Evolutionary conservation across 2,113 vertebrate species (phyloP), one percentile per base, ranked within the genome.

Genomic region (Oryzias melastigma): DNA sequence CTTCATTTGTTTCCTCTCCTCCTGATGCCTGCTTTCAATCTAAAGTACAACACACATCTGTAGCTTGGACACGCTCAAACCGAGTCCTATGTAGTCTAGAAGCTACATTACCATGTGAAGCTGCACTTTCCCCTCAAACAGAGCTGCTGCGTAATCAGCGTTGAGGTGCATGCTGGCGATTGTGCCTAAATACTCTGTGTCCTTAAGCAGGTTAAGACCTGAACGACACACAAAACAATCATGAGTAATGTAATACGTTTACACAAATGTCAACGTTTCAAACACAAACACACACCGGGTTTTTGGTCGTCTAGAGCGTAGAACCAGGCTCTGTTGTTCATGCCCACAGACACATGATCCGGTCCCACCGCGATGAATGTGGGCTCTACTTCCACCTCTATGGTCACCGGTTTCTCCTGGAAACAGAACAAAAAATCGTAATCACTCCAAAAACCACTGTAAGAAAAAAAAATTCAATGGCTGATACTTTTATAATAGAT

Each of bases 311-410:
- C 91, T 51, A 97, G 75, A 19, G 90, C 88, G 40, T 99, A 99
- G 87, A 99, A 98, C 97, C 97, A 99, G 48, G 96, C 97, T 62
- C 95, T 93, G 80, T 98, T 99, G 86, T 98, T 99, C 97, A 98
- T 98, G 54, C 97, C 96, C 62, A 98, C 94, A 51, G 96, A 95
- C 73, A 99, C 89, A 65, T 99, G 95, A 78, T 92, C 94, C 5
- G 94, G 93, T 25, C 97, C 97, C n/a, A 96, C 86, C 0, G 96
- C 96, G 4, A 99, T 86, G 68, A 98, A 98, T 66, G 82, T 96
- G 61, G 97, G 97, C 50, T 99, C 97, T 52, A 99, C 93, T 54
- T 98, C 96, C 56, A 98, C 95, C 50, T 94, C 91, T 56, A 98
- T 89, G 2, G 91, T 90, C 59, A 98, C 78, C 0, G 94, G 92